phyloP scores from a whole-genome alignment of 2,797 vertebrate genomes.

The Sorex maritimensis region DNA sequence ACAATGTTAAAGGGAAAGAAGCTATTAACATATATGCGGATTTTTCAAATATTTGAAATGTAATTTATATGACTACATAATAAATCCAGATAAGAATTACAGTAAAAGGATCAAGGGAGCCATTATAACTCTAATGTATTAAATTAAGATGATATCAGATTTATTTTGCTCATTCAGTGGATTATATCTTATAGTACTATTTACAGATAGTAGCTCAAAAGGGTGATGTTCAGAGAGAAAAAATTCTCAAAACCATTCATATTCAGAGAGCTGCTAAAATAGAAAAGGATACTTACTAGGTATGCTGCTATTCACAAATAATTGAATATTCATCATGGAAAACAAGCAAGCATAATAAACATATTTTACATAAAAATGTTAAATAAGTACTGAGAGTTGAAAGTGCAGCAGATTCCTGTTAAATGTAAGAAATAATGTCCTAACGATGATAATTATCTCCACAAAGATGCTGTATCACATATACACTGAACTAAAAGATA shows the following conservation, averaged over 20 bases:
- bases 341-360: slow-evolving; percentile 1
- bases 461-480: slow-evolving; percentile 1
- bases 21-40: slow-evolving; percentile 32
- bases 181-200: slow-evolving; percentile 62
- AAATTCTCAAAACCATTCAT: slow-evolving; percentile 27
- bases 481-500: neutral
- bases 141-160: slow-evolving; percentile 59
- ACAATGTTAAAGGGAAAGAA: slow-evolving; percentile 51
- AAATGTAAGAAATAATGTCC: slow-evolving; percentile 4
- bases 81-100: slow-evolving; percentile 48
- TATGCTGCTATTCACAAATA: slow-evolving; percentile 55
- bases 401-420: neutral
- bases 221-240: slow-evolving; percentile 31
- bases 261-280: slow-evolving; percentile 44
- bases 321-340: neutral
- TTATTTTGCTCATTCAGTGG: slow-evolving; percentile 57
- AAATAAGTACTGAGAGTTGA: neutral
- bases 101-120: slow-evolving; percentile 27
- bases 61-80: slow-evolving; percentile 38
- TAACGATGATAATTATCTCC: neutral
- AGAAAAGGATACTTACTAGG: neutral
- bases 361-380: neutral
- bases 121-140: neutral
- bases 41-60: slow-evolving; percentile 63
- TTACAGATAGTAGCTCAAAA: slow-evolving; percentile 58